phyloP scores from a whole-genome alignment of 1,140 invertebrate genomes.

The Philaenus spumarius region DNA sequence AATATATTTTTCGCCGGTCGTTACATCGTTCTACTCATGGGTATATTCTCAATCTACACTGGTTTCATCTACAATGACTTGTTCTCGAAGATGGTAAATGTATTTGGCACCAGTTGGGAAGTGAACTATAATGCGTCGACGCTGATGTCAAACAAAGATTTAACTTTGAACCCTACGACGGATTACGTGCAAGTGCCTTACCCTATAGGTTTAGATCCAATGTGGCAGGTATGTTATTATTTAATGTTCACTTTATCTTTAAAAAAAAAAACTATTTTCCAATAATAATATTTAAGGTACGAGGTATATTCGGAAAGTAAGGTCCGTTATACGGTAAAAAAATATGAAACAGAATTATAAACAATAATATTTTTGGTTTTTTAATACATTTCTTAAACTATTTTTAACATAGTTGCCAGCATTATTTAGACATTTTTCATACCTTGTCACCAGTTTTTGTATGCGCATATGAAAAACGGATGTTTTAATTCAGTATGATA shows the following conservation, averaged over 20 bases:
- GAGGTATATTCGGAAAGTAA: not conserved
- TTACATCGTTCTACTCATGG: slow-evolving; percentile 97
- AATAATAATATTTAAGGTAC: too few species aligned
- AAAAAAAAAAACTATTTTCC: not conserved
- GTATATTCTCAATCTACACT: slow-evolving; percentile 94
- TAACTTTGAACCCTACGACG: slow-evolving; percentile 59
- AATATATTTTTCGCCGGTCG: slow-evolving; percentile 96
- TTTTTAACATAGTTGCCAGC: too few species aligned
- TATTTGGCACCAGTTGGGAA: slow-evolving; percentile 84
- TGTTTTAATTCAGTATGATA: too few species aligned
- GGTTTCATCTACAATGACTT: slow-evolving; percentile 97
- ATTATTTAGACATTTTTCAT: too few species aligned
- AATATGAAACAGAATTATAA: not conserved
- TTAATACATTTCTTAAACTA: too few species aligned
- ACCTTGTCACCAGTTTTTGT: too few species aligned
- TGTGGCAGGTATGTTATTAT: slow-evolving; percentile 73
- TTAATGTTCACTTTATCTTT: slow-evolving; percentile 12
- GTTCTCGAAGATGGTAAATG: slow-evolving; percentile 92
- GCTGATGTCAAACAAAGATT: slow-evolving; percentile 40
- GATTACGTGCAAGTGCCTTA: slow-evolving; percentile 58
- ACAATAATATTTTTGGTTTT: too few species aligned
- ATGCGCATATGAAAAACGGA: too few species aligned
- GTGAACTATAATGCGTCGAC: slow-evolving; percentile 49
- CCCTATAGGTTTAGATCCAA: slow-evolving; percentile 80
- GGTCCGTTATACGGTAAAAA: not conserved